Evolutionary conservation across 2,888 invertebrate genomes (phyloP).

Genomic region (Aphidius colemani): DNA sequence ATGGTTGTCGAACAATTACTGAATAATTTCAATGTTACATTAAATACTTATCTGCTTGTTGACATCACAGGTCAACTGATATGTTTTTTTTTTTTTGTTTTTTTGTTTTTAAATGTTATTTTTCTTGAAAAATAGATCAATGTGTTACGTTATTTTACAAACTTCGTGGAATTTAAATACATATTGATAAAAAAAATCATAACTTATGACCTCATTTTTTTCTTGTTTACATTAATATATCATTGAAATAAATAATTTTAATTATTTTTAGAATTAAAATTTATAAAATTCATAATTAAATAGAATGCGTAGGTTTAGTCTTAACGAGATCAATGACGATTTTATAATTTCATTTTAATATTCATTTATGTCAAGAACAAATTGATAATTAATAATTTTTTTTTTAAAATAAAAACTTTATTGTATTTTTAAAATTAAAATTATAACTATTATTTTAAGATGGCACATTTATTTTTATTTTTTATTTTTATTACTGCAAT

Average conservation of each 20-base stretch:
- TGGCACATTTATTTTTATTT: not conserved
- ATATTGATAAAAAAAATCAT: not conserved
- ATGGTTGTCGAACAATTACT: slow-evolving; percentile 25
- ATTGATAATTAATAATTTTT: slow-evolving; percentile 7
- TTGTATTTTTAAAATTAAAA: slow-evolving; percentile 2
- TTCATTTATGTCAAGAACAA: not conserved
- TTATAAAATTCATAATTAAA: no score
- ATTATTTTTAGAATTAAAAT: no score
- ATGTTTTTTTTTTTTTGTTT: slow-evolving; percentile 21
- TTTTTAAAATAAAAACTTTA: slow-evolving; percentile 16
- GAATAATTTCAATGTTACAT: slow-evolving; percentile 1
- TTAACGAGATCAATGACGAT: slow-evolving; percentile 19
- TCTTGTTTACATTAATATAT: no score
- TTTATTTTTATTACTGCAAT: not conserved
- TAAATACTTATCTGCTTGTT: not conserved
- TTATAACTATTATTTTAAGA: slow-evolving; percentile 6
- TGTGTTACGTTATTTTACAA: slow-evolving; percentile 9
- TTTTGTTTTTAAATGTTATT: slow-evolving; percentile 54
- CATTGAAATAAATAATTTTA: no score
- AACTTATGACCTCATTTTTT: slow-evolving; percentile 3
- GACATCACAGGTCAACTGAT: slow-evolving; percentile 31
- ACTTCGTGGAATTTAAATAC: not conserved
- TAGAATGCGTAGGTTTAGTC: slow-evolving; percentile 13
- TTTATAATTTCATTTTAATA: no score
- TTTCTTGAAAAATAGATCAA: slow-evolving; percentile 19